Conservation (phyloP, 2,888 invertebrate species). For the Eristalis pertinax region DNA sequence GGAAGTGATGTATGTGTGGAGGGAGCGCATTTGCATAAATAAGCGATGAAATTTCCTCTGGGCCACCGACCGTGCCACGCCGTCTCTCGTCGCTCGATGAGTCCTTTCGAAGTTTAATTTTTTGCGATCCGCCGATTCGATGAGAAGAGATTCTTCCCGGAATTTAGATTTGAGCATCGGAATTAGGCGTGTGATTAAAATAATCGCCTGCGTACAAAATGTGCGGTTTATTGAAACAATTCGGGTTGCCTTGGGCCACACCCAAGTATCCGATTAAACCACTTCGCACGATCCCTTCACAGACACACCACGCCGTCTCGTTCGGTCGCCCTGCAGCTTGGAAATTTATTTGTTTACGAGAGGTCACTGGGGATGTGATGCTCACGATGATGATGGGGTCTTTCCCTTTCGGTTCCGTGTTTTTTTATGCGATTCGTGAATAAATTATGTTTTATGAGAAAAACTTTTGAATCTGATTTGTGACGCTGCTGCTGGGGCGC, state of each 20-base stretch:
- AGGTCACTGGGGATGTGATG: not conserved
- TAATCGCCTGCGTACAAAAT: constrained; percentile 53
- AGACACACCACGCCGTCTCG: not conserved
- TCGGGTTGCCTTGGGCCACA: not conserved
- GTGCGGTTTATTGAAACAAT: constrained; percentile 39
- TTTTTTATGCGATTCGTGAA: constrained; percentile 34
- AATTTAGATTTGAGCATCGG: not conserved
- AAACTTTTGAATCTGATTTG: constrained; percentile 52
- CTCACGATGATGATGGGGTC: not conserved
- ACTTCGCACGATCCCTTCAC: not conserved
- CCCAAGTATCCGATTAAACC: not conserved
- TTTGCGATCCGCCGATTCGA: not conserved
- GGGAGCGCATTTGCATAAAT: constrained; percentile 23
- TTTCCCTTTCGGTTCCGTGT: constrained; percentile 4
- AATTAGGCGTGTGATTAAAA: constrained; percentile 51
- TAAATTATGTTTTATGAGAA: constrained; percentile 58
- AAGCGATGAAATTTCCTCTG: constrained; percentile 12
- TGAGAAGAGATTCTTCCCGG: not conserved
- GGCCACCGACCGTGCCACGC: not conserved
- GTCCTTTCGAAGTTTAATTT: not conserved
- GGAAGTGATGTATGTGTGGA: not conserved
- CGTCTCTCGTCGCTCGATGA: not conserved
- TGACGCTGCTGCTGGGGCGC: not conserved
- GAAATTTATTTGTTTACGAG: constrained; percentile 24
- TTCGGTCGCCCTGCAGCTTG: not conserved